Evolutionary conservation across 2,797 vertebrate species (phyloP).

Genomic region (Tadarida brasiliensis): DNA sequence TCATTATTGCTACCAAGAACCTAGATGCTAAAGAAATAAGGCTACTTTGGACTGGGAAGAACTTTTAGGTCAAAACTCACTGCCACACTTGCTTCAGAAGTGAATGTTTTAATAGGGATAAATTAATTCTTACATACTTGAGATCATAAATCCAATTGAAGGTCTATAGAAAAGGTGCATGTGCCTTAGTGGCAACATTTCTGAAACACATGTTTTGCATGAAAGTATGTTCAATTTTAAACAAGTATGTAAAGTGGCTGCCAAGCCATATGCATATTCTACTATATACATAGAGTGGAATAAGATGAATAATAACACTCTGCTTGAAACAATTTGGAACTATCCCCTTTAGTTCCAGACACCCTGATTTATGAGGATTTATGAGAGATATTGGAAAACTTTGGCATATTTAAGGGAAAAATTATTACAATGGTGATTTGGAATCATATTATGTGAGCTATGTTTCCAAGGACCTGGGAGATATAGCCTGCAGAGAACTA

Average conservation of each 20-base stretch:
- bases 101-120: not conserved
- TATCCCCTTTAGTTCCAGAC: not conserved
- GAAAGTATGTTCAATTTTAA: not conserved
- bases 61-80: not conserved
- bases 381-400: not conserved
- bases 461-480: not conserved
- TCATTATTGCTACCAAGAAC: not conserved
- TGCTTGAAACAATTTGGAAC: not conserved
- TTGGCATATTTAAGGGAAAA: not conserved
- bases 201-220: not conserved
- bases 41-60: not conserved
- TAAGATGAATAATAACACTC: not conserved
- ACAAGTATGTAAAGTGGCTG: not conserved
- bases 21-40: not conserved
- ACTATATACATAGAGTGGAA: not conserved
- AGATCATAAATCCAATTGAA: not conserved
- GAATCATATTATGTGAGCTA: not conserved
- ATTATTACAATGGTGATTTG: not conserved
- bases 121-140: conserved; percentile 21
- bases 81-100: not conserved
- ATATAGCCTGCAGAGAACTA: not conserved
- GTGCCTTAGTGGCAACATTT: not conserved
- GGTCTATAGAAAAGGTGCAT: not conserved
- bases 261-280: not conserved
- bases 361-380: not conserved